phyloP scores from a whole-genome alignment of 2,888 invertebrate species.

The Ceriagrion tenellum region DNA sequence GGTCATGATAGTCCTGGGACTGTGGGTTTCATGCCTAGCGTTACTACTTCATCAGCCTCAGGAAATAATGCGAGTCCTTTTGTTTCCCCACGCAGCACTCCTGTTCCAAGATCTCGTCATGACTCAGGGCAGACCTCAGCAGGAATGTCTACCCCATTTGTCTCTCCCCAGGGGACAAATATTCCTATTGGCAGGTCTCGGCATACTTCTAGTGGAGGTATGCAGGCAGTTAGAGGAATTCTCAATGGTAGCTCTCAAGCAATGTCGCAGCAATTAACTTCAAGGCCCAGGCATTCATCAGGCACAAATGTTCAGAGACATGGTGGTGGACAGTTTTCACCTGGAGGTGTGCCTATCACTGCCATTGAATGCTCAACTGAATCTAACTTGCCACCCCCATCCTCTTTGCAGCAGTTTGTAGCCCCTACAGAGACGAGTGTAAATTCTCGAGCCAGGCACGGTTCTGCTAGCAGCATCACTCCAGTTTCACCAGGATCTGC shows the following conservation, averaged over 20 bases:
- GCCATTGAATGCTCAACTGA: conserved; percentile 55
- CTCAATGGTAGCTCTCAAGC: conserved; percentile 58
- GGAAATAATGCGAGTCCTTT: conserved; percentile 89
- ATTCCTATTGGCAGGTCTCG: conserved; percentile 63
- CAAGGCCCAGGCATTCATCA: conserved; percentile 73
- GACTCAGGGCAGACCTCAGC: conserved; percentile 76
- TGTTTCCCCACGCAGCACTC: conserved; percentile 89
- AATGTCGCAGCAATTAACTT: conserved; percentile 70
- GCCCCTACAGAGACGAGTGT: conserved; percentile 43
- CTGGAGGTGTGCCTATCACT: conserved; percentile 51
- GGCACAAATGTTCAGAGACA: conserved; percentile 72
- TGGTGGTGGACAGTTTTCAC: conserved; percentile 61
- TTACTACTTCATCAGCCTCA: conserved; percentile 81
- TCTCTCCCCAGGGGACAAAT: conserved; percentile 67
- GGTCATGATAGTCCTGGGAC: conserved; percentile 76
- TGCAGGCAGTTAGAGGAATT: conserved; percentile 52
- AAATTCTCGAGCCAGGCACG: conserved; percentile 67
- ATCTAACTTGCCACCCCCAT: conserved; percentile 33
- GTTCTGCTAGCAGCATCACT: conserved; percentile 60
- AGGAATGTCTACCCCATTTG: conserved; percentile 42
- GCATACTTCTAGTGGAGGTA: conserved; percentile 63
- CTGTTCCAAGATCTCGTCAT: conserved; percentile 84
- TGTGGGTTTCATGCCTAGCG: conserved; percentile 79
- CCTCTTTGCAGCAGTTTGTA: conserved; percentile 52
- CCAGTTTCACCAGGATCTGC: conserved; percentile 54